Percentiles rank a stretch among this genome's conserved stretches.
Evolutionary conservation across 2,797 vertebrate species (phyloP).

Genomic region (Lepus oiostolus): DNA sequence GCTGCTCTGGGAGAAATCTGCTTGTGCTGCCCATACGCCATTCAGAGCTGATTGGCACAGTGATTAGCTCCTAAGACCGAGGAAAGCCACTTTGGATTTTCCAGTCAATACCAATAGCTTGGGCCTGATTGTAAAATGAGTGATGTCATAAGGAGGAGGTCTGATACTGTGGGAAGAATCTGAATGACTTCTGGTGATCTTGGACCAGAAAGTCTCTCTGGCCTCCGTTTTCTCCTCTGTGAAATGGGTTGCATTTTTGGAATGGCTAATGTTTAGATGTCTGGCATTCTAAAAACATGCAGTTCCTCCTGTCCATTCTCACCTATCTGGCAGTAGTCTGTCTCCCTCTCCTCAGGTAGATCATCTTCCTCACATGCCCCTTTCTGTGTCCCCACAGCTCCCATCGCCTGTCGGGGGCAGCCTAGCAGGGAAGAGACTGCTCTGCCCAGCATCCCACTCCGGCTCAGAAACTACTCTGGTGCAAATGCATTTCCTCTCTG

Average conservation of each 20-base stretch:
- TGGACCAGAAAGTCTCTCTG: not conserved
- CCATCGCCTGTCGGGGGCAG: fast-evolving
- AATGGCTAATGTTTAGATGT: not conserved
- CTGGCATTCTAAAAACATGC: not conserved
- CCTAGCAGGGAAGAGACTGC: fast-evolving
- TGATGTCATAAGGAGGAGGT: not conserved
- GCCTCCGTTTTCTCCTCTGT: not conserved
- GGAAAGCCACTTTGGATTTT: conserved; percentile 5
- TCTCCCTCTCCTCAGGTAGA: not conserved
- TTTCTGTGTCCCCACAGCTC: fast-evolving
- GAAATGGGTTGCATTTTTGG: not conserved
- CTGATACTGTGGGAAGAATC: not conserved
- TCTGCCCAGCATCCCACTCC: too few species aligned
- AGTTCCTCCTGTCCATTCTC: fast-evolving
- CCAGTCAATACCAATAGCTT: not conserved
- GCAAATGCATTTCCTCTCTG: not conserved
- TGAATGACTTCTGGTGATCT: not conserved
- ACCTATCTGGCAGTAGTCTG: not conserved
- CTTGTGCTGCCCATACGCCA: not conserved
- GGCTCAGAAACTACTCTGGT: too few species aligned
- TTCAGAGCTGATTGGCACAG: not conserved
- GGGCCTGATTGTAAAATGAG: not conserved
- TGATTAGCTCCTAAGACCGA: not conserved
- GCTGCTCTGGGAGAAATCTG: not conserved
- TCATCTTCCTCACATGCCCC: not conserved